These are phyloP conservation scores for Dryas iulia DNA, from an alignment of 1,140 invertebrate genomes.

Conservation along the genomic window DNA sequence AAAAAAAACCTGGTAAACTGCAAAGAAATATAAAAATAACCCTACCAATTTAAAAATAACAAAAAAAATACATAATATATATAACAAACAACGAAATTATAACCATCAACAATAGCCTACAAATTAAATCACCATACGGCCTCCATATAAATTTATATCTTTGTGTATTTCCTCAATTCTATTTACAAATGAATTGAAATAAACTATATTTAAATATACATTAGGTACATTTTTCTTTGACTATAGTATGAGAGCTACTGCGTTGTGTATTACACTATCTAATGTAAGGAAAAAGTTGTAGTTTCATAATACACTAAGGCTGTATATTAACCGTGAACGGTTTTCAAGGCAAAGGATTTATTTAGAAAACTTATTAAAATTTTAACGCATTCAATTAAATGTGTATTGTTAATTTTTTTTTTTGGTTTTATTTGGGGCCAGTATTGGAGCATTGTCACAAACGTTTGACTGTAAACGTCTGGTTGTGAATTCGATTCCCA, in stretches of 20 bases:
- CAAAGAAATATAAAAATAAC: no score
- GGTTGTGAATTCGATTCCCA: no score
- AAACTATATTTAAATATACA: conserved; percentile 21
- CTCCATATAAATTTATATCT: conserved; percentile 39
- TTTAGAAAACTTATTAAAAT: no score
- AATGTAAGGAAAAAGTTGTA: conserved; percentile 53
- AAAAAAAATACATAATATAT: not conserved
- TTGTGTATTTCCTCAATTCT: conserved; percentile 39
- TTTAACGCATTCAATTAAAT: no score
- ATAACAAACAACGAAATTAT: not conserved
- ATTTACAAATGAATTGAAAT: conserved; percentile 15
- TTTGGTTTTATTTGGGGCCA: no score
- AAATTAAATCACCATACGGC: conserved; percentile 39
- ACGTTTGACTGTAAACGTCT: no score
- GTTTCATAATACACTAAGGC: conserved; percentile 49
- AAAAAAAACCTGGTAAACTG: no score
- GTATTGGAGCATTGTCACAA: no score
- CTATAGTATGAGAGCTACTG: not conserved
- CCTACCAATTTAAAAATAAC: not conserved
- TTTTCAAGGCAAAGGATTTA: conserved; percentile 41
- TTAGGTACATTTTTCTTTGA: conserved; percentile 26
- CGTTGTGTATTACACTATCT: conserved; percentile 33
- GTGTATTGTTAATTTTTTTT: no score
- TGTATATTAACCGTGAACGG: conserved; percentile 38
- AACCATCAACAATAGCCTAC: conserved; percentile 31